Evolutionary conservation across 2,888 invertebrate species (phyloP).

Genomic region (Spilarctia lutea): DNA sequence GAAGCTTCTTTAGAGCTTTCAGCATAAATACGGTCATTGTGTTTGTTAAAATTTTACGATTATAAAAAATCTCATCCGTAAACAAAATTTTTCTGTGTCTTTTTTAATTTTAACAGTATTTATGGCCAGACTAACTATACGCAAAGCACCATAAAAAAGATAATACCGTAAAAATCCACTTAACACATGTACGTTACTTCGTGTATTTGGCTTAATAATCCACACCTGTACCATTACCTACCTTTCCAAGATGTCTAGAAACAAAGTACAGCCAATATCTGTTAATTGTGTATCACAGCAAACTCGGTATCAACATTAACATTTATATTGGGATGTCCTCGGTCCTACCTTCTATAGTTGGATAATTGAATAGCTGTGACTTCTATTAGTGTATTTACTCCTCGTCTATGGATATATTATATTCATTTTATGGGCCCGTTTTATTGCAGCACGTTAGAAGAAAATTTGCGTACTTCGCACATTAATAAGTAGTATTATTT

Average conservation of each 20-base stretch:
- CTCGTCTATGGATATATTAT: neutral
- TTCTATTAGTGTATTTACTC: neutral
- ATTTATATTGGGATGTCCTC: neutral
- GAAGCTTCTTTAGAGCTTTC: too few relatives aligned
- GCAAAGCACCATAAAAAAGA: neutral
- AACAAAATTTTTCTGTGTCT: too few relatives aligned
- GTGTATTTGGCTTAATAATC: neutral
- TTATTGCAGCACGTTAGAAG: neutral
- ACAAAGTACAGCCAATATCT: neutral
- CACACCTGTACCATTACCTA: neutral
- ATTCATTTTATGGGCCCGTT: neutral
- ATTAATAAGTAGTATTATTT: too few relatives aligned
- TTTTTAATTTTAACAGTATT: too few relatives aligned
- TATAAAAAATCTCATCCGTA: too few relatives aligned
- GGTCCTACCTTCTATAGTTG: neutral
- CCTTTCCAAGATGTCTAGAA: conserved; percentile 1
- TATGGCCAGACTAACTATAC: too few relatives aligned
- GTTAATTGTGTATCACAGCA: neutral
- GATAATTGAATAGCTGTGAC: neutral
- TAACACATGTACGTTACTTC: neutral
- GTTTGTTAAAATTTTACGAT: too few relatives aligned
- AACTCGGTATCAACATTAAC: neutral
- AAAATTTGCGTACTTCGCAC: neutral
- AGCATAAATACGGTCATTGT: too few relatives aligned
- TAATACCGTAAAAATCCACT: neutral